Evolutionary conservation across 2,888 invertebrate species (phyloP), one percentile per base, ranked within the genome.

Genomic region (Mimas tiliae): DNA sequence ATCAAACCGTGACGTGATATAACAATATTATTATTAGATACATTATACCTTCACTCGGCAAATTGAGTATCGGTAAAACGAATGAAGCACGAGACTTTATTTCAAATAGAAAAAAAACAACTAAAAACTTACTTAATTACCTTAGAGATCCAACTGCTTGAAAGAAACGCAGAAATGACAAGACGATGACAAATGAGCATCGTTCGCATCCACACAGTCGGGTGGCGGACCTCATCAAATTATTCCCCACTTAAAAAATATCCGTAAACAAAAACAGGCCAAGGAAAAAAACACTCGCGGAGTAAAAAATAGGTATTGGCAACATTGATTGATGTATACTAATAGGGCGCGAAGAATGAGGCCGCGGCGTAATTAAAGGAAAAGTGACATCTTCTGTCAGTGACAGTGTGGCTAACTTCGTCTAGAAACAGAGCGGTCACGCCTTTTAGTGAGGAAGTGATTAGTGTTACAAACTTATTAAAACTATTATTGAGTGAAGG

Each of bases 271-370:
- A 93, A 93, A 93, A 93, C 89, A 84, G 85, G 81, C 78, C 82
- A 83, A 85, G 81, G 85, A 85, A 88, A 89, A 89, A 92, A 93
- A 91, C 83, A 88, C 83, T 86, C 79, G 79, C 86, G 86, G 81
- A 85, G 85, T 83, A 89, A 93, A 93, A 93, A 93, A 92, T 92
- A 92, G 89, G 90, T 93, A 93, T 93, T 93, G 93, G 93, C 93
- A 93, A 93, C 93, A 92, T 93, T 93, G 93, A 93, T 93, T 93
- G 93, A 93, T 93, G 93, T 86, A 87, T 91, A 93, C 93, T 93
- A 93, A 93, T 93, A 93, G 93, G 93, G 90, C 93, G 93, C 90
- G 93, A 92, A 91, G 92, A 93, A 93, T 89, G 89, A 92, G 89
- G 91, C 90, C 88, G 85, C 82, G 76, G 84, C 86, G 85, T 93